phyloP scores from a whole-genome alignment of 1,140 invertebrate genomes.

The Lordiphosa clarofinis region DNA sequence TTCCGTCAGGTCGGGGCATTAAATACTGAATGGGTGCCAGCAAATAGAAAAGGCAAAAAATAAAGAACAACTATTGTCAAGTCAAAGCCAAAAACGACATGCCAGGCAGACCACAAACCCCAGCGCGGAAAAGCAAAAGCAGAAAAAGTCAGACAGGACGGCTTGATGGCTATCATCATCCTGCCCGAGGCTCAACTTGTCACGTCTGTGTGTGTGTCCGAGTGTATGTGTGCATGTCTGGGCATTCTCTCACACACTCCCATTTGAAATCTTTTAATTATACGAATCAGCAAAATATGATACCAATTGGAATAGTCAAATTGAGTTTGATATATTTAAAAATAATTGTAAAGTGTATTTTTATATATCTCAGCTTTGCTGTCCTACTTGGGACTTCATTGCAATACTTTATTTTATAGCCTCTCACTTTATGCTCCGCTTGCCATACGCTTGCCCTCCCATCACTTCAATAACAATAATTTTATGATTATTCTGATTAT shows the following conservation, averaged over 20 bases:
- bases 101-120: constrained; percentile 14
- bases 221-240: background rate
- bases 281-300: background rate
- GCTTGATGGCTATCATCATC: constrained; percentile 46
- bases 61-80: background rate
- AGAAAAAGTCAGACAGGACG: constrained; percentile 13
- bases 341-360: too few relatives aligned
- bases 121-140: constrained; percentile 8
- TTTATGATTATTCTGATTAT: constrained; percentile 18
- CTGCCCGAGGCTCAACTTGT: constrained; percentile 33
- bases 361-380: too few relatives aligned
- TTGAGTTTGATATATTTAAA: too few relatives aligned
- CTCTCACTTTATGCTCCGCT: background rate
- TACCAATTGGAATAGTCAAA: constrained; percentile 5
- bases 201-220: constrained; percentile 14
- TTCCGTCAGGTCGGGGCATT: background rate
- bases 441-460: constrained; percentile 1
- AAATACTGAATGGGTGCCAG: background rate
- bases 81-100: constrained; percentile 5
- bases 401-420: background rate
- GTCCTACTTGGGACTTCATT: too few relatives aligned
- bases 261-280: background rate
- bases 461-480: constrained; percentile 1
- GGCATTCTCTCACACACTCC: background rate
- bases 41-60: background rate